These are phyloP conservation scores for Phacellophora camtschatica DNA, from an alignment of 30 jellyfish, hydroid and myxozoan genomes.

Conservation along the genomic window DNA sequence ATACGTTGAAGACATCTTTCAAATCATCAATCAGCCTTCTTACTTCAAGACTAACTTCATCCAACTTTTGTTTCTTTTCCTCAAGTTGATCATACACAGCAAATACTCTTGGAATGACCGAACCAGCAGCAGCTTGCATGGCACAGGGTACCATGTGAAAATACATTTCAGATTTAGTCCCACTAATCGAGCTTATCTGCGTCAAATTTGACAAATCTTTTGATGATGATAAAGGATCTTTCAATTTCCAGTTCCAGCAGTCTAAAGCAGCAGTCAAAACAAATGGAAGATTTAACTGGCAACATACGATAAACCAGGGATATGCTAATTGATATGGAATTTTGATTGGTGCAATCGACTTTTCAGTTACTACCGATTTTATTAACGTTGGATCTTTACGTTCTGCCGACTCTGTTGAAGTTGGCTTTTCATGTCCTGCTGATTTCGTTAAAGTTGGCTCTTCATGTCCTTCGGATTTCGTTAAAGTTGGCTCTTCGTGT, in stretches of 20 bases:
- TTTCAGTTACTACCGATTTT: neutral
- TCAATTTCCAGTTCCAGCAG: conserved; percentile 42
- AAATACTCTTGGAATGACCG: conserved; percentile 7
- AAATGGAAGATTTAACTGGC: conserved; percentile 34
- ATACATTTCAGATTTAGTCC: conserved; percentile 19
- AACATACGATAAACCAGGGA: conserved; percentile 42
- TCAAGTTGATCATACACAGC: neutral
- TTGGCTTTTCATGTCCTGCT: too few species aligned
- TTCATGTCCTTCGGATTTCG: neutral
- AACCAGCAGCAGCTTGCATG: conserved; percentile 51
- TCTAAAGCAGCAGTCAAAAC: conserved; percentile 44
- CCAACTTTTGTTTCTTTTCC: neutral
- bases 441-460: too few species aligned
- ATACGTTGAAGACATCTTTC: conserved; percentile 12
- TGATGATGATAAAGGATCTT: conserved; percentile 3
- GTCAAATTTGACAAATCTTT: conserved; percentile 4
- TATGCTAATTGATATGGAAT: conserved; percentile 39
- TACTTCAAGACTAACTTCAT: neutral
- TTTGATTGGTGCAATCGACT: neutral
- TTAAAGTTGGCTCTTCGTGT: neutral
- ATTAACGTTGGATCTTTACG: neutral
- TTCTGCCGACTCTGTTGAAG: neutral
- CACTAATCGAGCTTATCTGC: conserved; percentile 17
- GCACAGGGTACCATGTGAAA: conserved; percentile 69
- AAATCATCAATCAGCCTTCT: neutral